Evolutionary conservation across 2,888 invertebrate species (phyloP).

Genomic region (Polydrusus tereticollis): DNA sequence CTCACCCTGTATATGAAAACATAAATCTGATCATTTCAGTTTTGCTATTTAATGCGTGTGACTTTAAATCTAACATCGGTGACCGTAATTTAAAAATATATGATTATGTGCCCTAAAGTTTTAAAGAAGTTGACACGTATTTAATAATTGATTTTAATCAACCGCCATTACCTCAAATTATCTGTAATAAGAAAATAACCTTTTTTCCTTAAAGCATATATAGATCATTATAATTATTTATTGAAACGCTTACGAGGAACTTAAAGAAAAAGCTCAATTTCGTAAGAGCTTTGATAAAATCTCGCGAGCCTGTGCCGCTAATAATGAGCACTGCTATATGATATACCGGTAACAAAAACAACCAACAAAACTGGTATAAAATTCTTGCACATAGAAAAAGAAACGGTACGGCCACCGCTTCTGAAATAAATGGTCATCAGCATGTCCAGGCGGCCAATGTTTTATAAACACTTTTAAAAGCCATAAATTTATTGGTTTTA

Average conservation of each 20-base stretch:
- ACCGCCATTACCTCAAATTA: too few species aligned
- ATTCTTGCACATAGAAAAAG: conserved; percentile 58
- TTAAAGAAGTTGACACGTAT: too few species aligned
- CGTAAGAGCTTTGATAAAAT: conserved; percentile 49
- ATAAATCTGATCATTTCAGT: too few species aligned
- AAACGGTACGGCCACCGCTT: conserved; percentile 53
- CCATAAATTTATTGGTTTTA: conserved; percentile 66
- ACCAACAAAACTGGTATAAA: conserved; percentile 56
- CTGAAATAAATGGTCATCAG: conserved; percentile 61
- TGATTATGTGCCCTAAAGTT: neutral
- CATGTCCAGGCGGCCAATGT: conserved; percentile 61
- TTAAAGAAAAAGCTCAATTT: conserved; percentile 44
- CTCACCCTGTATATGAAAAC: too few species aligned
- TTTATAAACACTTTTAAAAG: conserved; percentile 66
- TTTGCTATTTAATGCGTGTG: too few species aligned
- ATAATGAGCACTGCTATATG: conserved; percentile 50
- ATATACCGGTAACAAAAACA: conserved; percentile 51
- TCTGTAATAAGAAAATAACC: neutral
- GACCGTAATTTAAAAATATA: too few species aligned
- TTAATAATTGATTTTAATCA: too few species aligned
- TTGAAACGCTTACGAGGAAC: conserved; percentile 45
- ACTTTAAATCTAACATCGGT: too few species aligned
- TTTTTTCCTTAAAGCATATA: neutral
- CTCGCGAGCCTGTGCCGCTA: conserved; percentile 37
- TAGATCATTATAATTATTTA: conserved; percentile 39